phyloP scores from a whole-genome alignment of 2,888 invertebrate genomes.

The Caenorhabditis plicata region DNA sequence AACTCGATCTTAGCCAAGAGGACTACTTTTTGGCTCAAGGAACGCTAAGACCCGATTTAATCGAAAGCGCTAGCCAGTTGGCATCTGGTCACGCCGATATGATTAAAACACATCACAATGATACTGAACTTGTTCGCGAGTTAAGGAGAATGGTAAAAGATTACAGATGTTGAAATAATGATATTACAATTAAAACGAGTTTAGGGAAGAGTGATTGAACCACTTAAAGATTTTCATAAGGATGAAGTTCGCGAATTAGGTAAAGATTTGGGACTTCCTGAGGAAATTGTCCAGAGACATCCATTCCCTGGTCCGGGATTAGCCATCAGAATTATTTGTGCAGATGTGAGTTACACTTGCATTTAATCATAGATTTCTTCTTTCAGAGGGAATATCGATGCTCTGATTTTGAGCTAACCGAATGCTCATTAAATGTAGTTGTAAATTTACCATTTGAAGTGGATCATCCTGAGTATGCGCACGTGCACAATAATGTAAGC shows the following conservation, averaged over 20 bases:
- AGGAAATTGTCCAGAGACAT: constrained; percentile 84
- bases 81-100: constrained; percentile 85
- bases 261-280: constrained; percentile 83
- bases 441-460: constrained; percentile 8
- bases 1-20: constrained; percentile 85
- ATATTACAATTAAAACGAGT: not conserved
- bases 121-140: constrained; percentile 86
- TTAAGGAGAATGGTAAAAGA: constrained; percentile 68
- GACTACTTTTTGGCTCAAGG: constrained; percentile 69
- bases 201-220: constrained; percentile 86
- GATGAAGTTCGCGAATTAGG: constrained; percentile 91
- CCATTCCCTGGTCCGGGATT: constrained; percentile 97
- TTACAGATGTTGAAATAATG: not conserved
- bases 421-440: not conserved
- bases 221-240: constrained; percentile 97
- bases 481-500: not conserved
- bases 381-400: too few relatives aligned
- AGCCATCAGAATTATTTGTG: constrained; percentile 92
- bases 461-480: not conserved
- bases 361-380: constrained; percentile 8
- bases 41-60: constrained; percentile 92
- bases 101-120: constrained; percentile 99
- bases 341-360: constrained; percentile 70
- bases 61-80: constrained; percentile 83
- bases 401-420: constrained; percentile 6